Conservation (phyloP, 2,113 vertebrate genomes). For the Pteropus alecto region DNA sequence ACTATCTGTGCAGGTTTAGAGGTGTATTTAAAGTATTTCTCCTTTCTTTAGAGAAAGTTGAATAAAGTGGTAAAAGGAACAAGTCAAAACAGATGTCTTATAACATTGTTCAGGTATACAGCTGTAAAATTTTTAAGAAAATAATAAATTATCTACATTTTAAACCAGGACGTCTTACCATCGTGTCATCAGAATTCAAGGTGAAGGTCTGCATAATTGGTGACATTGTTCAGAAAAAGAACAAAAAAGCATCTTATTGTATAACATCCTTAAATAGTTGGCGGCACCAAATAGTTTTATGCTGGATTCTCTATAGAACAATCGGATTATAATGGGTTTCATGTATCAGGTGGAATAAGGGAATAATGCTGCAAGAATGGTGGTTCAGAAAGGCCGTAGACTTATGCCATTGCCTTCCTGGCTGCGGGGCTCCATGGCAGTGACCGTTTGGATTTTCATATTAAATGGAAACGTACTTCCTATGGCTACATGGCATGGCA, state of each 20-base stretch:
- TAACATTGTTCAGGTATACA: neutral
- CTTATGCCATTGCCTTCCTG: neutral
- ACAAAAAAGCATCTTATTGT: neutral
- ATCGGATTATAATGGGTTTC: neutral
- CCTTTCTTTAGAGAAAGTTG: conserved; percentile 36
- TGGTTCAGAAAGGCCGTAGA: neutral
- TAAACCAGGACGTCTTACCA: neutral
- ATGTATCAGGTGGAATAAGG: neutral
- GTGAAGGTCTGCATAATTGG: neutral
- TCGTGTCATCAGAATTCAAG: neutral
- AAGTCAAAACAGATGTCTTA: neutral
- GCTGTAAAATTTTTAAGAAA: conserved; percentile 30
- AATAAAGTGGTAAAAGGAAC: conserved; percentile 25
- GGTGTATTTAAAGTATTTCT: conserved; percentile 36
- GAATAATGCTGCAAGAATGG: neutral
- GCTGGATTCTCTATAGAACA: neutral
- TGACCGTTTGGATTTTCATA: neutral
- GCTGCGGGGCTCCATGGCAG: fast-evolving
- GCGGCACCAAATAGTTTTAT: neutral
- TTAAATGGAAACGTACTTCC: neutral
- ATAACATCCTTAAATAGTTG: neutral
- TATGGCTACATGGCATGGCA: neutral
- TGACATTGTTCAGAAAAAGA: neutral
- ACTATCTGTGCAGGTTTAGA: conserved; percentile 30
- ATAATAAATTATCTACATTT: neutral